A percentile compares a stretch with the other conserved stretches of the same genome.
Evolutionary conservation across 2,888 invertebrate genomes (phyloP).

Genomic region (Nebria brevicollis): DNA sequence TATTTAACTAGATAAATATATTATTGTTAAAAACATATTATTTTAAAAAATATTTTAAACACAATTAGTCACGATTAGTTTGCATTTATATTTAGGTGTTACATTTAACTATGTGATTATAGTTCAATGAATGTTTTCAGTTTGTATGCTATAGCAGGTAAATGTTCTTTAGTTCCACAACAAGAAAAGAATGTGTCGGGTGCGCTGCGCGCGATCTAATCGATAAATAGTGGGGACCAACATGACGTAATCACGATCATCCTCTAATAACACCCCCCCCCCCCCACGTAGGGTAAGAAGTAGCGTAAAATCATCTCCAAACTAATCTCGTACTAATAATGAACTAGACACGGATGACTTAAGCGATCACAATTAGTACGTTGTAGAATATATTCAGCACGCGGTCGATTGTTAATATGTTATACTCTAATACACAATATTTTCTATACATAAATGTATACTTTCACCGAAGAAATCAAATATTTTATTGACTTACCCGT

Average conservation of each 20-base stretch:
- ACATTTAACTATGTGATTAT: background rate
- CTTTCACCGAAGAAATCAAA: too few species aligned
- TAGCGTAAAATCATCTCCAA: background rate
- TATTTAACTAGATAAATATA: background rate
- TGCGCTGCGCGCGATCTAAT: slow-evolving; percentile 7
- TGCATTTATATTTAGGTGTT: background rate
- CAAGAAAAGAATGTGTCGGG: background rate
- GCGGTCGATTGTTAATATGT: too few species aligned
- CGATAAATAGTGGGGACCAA: slow-evolving; percentile 28
- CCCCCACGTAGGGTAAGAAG: background rate
- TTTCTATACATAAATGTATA: too few species aligned
- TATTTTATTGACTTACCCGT: slow-evolving; percentile 63
- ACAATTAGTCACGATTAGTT: background rate
- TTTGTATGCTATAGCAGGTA: background rate
- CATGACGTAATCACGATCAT: slow-evolving; percentile 22
- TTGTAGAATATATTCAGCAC: background rate
- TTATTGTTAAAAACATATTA: background rate
- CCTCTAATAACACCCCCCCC: background rate
- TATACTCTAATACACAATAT: too few species aligned
- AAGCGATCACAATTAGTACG: background rate
- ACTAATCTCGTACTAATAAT: background rate
- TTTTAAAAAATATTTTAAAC: background rate
- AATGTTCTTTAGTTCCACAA: background rate
- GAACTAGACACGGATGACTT: background rate
- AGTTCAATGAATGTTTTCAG: background rate